Base-by-base conservation (phyloP, 2,888 invertebrate genomes). In the Patella pellucida region DNA sequence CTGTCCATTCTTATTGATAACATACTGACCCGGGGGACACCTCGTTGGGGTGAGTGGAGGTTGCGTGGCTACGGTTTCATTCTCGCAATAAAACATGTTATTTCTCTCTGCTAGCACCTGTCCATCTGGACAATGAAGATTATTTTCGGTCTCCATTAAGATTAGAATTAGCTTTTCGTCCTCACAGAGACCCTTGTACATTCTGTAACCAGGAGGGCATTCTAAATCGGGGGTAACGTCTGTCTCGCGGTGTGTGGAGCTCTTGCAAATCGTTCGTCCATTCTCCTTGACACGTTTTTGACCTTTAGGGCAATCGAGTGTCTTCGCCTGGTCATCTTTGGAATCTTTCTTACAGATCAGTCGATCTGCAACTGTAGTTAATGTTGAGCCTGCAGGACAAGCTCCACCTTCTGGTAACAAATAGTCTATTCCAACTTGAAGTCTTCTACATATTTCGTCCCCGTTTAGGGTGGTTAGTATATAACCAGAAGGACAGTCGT, bases 131-230 rank as follows among this genome's bases (percentile, higher is more conserved):
- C 62, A 62, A 1, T 62, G n/a, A 23, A 62, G 19, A 23, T 62
- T 23, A 23, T 62, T 23, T 11, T 19, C 23, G 19, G 62, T 15
- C 14, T 62, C 62, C 12, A 62, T 23, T 23, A 62, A 23, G 19
- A 62, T 62, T 23, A 19, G 19, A 11, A 62, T 23, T 14, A 62
- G 23, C 16, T 62, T 23, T 4, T 62, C 62, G 0, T 62, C 62
- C 23, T 62, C 62, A 15, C 62, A 62, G 14, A 19, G 2, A 62
- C 62, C 62, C 23, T 62, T 23, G 23, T 23, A 62, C 14, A 23
- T 62, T 62, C 62, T 62, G 62, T 62, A 62, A 23, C 62, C 62
- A 19, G 62, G 62, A 23, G 62, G 62, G 23, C 62, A 62, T 3
- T 11, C 23, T 3, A 62, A 23, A 19, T 62, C 62, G 9, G 62